Evolutionary conservation across 1,140 invertebrate genomes (phyloP), one percentile per base, ranked within the genome.

Genomic region (Tyrophagus putrescentiae): DNA sequence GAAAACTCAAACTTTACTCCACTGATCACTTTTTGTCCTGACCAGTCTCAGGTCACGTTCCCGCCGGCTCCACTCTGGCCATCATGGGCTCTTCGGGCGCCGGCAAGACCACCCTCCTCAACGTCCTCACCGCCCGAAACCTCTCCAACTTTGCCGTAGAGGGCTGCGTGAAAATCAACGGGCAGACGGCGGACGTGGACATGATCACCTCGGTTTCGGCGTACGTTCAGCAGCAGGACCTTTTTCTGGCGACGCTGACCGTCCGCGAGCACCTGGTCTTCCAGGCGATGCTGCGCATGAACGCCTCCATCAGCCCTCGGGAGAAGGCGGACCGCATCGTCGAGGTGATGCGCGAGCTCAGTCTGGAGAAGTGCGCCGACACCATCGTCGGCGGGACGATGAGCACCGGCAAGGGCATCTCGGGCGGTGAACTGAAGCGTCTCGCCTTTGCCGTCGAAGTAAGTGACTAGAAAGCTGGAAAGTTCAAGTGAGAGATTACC

Each of bases 371-470:
- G 74, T 78, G 77, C 67, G 72, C 73, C 28, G 64, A 80, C 67
- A 92, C 88, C n/a, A 76, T 84, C 11, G 96, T 95, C 64, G 90
- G 89, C 1, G 52, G 29, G n/a, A 36, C 84, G 60, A 80, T 85
- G 0, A 89, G 88, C 1, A 73, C 81, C 48, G 72, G 87, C 0
- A 93, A 93, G 75, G 90, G 91, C 0, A 84, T 97, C 29, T 96
- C 91, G 0, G 92, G 92, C 21, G 93, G 94, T 0, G 94, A 98
- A 75, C 85, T 84, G 76, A 95, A 95, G 72, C 78, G 93, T 65
- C 72, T 98, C n/a, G 84, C 91, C 0, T 95, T 97, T 72, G 93
- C 91, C 31, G 87, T 87, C 0, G 93, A 97, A 76, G 87, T 93
- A 48, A 69, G 65, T 64, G 41, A 2, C 34, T 58, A 62, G 25